phyloP scores from a whole-genome alignment of 2,113 vertebrate genomes.

The Eclectus roratus region DNA sequence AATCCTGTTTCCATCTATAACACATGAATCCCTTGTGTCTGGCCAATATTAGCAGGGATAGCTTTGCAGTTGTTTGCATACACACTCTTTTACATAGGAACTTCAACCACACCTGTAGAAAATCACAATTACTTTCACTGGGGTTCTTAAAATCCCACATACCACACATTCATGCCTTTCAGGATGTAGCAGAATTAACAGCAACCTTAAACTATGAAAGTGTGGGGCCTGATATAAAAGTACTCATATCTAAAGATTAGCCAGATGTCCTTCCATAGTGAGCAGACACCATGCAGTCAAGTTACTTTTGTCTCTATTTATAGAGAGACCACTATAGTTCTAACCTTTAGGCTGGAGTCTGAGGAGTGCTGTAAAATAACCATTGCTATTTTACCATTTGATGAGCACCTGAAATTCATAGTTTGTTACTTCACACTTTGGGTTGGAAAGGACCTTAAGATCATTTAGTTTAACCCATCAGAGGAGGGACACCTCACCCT shows the following conservation, averaged over 20 bases:
- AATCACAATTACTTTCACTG: background rate
- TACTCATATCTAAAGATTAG: background rate
- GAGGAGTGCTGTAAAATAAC: background rate
- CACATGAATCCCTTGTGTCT: background rate
- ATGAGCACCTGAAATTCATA: background rate
- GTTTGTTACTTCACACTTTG: background rate
- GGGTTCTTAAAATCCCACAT: background rate
- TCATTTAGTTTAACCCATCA: background rate
- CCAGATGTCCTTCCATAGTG: background rate
- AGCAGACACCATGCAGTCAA: background rate
- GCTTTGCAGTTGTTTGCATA: background rate
- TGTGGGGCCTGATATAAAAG: background rate
- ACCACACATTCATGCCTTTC: background rate
- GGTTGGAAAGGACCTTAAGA: background rate
- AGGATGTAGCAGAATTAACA: background rate
- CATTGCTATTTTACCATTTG: background rate
- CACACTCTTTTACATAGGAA: background rate
- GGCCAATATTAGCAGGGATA: accelerated
- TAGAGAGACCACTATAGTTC: background rate
- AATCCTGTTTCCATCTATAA: background rate
- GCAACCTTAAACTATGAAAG: background rate
- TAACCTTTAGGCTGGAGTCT: background rate
- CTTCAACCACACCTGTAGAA: background rate
- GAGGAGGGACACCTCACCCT: background rate
- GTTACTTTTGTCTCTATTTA: background rate